phyloP scores from a whole-genome alignment of 2,888 invertebrate genomes.

The Dicranocentrus wangi region DNA sequence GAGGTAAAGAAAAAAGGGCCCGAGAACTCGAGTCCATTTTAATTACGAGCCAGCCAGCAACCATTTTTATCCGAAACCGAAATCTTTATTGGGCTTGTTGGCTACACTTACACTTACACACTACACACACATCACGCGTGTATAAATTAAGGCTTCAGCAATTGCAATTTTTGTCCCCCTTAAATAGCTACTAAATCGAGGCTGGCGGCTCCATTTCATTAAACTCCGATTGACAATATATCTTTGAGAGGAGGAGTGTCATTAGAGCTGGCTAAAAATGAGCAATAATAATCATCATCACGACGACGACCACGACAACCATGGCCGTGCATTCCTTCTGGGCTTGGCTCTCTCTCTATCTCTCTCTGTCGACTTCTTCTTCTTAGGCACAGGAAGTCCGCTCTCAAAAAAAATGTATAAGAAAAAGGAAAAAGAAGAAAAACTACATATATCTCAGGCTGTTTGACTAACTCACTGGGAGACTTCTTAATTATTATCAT shows the following conservation, averaged over 20 bases:
- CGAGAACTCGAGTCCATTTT: conserved; percentile 18
- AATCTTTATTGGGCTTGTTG: neutral
- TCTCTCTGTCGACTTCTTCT: neutral
- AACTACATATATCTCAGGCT: neutral
- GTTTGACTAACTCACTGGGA: conserved; percentile 31
- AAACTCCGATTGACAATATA: conserved; percentile 56
- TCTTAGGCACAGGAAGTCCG: conserved; percentile 53
- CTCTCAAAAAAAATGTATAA: conserved; percentile 19
- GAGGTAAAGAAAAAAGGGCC: neutral
- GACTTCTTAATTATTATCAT: conserved; percentile 55
- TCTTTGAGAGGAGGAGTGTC: neutral
- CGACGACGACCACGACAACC: neutral
- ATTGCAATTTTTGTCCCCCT: conserved; percentile 1
- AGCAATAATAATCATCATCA: neutral
- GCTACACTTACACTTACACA: neutral
- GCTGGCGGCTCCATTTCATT: conserved; percentile 39
- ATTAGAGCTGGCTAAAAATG: neutral
- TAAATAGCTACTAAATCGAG: neutral
- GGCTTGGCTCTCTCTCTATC: neutral
- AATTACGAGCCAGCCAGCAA: neutral
- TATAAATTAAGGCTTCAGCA: no score
- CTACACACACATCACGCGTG: no score
- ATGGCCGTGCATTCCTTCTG: conserved; percentile 28
- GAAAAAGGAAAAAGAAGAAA: conserved; percentile 5
- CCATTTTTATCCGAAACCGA: neutral